Conservation (phyloP, 2,113 vertebrate species). For the Lepisosteus oculatus region DNA sequence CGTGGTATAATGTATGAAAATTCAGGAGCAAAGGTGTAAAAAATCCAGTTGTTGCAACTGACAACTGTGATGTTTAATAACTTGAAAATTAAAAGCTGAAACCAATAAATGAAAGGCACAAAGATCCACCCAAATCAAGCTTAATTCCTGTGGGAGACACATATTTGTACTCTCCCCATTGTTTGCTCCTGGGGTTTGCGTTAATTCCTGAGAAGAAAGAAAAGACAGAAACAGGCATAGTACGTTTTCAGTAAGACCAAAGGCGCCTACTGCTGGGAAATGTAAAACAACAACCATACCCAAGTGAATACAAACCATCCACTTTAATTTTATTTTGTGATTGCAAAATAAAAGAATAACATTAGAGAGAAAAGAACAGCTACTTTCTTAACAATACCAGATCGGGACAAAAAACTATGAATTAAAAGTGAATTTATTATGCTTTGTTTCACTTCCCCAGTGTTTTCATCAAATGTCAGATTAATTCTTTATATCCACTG, state of each 20-base stretch:
- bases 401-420: slow-evolving; percentile 30
- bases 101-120: slow-evolving; percentile 33
- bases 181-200: slow-evolving; percentile 21
- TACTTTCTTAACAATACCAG: slow-evolving; percentile 26
- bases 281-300: slow-evolving; percentile 21
- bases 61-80: neutral
- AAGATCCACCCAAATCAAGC: slow-evolving; percentile 9
- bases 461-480: slow-evolving; percentile 46
- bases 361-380: slow-evolving; percentile 23
- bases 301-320: slow-evolving; percentile 18
- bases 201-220: slow-evolving; percentile 28
- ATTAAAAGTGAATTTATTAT: slow-evolving; percentile 52
- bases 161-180: slow-evolving; percentile 22
- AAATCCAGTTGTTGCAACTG: neutral
- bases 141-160: slow-evolving; percentile 22
- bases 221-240: slow-evolving; percentile 27
- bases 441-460: slow-evolving; percentile 46
- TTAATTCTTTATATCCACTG: slow-evolving; percentile 33
- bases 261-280: slow-evolving; percentile 37
- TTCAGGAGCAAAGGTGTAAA: neutral
- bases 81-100: slow-evolving; percentile 14
- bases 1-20: neutral
- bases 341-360: slow-evolving; percentile 33
- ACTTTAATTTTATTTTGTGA: slow-evolving; percentile 49
- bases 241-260: slow-evolving; percentile 1